phyloP scores from a whole-genome alignment of 1,140 invertebrate genomes.

The Cataglyphis hispanica region DNA sequence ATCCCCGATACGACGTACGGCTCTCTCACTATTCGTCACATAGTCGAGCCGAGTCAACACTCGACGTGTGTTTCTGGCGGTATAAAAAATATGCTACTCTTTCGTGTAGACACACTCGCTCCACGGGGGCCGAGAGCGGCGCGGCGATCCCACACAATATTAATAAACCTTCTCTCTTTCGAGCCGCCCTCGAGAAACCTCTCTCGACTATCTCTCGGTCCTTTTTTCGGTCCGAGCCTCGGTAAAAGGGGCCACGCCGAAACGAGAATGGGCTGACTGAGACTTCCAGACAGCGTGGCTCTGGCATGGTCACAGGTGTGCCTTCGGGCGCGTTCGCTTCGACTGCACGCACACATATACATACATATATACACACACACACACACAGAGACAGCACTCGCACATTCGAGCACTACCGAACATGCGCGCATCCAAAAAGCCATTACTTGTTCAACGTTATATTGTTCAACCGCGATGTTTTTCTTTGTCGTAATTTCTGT shows the following conservation, averaged over 20 bases:
- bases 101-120: constrained; percentile 35
- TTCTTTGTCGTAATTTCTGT: constrained; percentile 29
- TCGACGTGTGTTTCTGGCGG: constrained; percentile 28
- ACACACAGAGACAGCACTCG: no score
- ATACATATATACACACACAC: no score
- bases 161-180: constrained; percentile 56
- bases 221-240: constrained; percentile 54
- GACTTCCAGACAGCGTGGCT: constrained; percentile 69
- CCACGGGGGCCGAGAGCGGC: not conserved
- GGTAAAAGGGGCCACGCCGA: constrained; percentile 56
- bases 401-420: not conserved
- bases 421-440: constrained; percentile 28
- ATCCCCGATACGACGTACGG: not conserved
- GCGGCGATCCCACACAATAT: constrained; percentile 54
- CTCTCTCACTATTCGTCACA: constrained; percentile 45
- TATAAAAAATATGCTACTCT: constrained; percentile 49
- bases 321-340: constrained; percentile 57
- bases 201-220: constrained; percentile 48
- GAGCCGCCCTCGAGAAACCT: constrained; percentile 18
- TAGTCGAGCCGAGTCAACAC: constrained; percentile 46
- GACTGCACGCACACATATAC: constrained; percentile 6
- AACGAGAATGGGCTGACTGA: constrained; percentile 60
- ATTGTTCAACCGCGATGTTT: constrained; percentile 2
- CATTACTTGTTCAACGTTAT: constrained; percentile 51
- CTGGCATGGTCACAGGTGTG: constrained; percentile 66